Evolutionary conservation across 1,140 invertebrate genomes (phyloP), one percentile per base, ranked within the genome.

Genomic region (Eupeodes corollae): DNA sequence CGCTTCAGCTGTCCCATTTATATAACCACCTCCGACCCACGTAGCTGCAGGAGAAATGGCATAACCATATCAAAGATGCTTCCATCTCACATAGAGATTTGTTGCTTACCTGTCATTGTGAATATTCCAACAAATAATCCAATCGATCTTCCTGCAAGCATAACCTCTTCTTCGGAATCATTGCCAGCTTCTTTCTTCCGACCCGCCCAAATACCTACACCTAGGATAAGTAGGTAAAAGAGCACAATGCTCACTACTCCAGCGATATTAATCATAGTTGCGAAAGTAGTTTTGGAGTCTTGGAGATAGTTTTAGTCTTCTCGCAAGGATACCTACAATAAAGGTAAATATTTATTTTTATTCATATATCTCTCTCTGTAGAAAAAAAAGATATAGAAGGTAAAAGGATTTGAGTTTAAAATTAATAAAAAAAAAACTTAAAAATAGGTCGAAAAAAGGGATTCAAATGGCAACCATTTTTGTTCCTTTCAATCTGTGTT

Each of bases 21-120:
- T 98, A 73, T 98, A 98, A 30, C 93, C 95, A 32, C 95, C 95
- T 47, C 95, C 95, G 13, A 98, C 94, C 95, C 95, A 98, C 15
- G 93, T 98, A 15, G 94, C 94, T 86, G 68, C 47, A 52, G 32
- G 16, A 30, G 21, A 13, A 50, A 38, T 19, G n/a, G n/a, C n/a
- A n/a, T 5, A 26, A 26, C 8, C 21, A 26, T n/a, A n/a, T n/a
- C 21, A 26, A 26, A 26, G 21, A 26, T 26, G 21, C 21, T 26
- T 26, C 3, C 32, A 18, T 33, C 30, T 18, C 14, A 15, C 26
- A 14, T 32, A 6, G 8, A 6, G 8, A 18, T 33, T 19, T 33
- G 5, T 15, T 32, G 8, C 49, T 72, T 70, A 91, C 88, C 88
- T 68, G 94, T 98, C 94, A 98, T 98, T 13, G 94, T 98, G 58